Evolutionary conservation across 1,140 invertebrate genomes (phyloP).

Genomic region (Bombus breviceps): DNA sequence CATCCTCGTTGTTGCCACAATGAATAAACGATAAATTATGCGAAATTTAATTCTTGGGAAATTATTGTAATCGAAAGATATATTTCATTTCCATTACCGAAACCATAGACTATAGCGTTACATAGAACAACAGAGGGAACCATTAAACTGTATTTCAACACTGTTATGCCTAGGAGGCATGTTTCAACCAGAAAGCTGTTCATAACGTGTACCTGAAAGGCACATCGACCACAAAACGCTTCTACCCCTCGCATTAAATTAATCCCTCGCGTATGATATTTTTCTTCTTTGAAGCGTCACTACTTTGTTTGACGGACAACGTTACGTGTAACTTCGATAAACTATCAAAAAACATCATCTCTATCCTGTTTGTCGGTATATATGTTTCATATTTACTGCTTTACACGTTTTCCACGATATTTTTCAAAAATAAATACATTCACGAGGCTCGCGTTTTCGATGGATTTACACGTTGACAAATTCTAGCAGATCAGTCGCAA

Average conservation of each 20-base stretch:
- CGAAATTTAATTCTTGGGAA: background rate
- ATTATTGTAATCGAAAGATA: no score
- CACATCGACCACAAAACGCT: constrained; percentile 16
- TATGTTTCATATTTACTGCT: background rate
- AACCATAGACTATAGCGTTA: background rate
- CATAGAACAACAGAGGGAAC: background rate
- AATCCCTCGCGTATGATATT: background rate
- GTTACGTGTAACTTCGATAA: background rate
- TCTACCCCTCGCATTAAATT: constrained; percentile 20
- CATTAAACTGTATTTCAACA: constrained; percentile 8
- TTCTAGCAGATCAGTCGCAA: no score
- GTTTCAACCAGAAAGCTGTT: constrained; percentile 10
- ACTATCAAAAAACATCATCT: background rate
- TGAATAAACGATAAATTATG: background rate
- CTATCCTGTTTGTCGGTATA: background rate
- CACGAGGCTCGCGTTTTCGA: no score
- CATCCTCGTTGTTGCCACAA: background rate
- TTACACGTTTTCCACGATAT: background rate
- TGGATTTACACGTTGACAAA: no score
- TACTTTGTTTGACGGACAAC: background rate
- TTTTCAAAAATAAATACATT: no score
- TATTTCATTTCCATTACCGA: background rate
- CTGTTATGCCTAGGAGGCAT: constrained; percentile 14
- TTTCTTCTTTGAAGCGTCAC: constrained; percentile 13
- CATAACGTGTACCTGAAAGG: background rate